phyloP scores from a whole-genome alignment of 2,888 invertebrate genomes.

The Drosophila rubida region DNA sequence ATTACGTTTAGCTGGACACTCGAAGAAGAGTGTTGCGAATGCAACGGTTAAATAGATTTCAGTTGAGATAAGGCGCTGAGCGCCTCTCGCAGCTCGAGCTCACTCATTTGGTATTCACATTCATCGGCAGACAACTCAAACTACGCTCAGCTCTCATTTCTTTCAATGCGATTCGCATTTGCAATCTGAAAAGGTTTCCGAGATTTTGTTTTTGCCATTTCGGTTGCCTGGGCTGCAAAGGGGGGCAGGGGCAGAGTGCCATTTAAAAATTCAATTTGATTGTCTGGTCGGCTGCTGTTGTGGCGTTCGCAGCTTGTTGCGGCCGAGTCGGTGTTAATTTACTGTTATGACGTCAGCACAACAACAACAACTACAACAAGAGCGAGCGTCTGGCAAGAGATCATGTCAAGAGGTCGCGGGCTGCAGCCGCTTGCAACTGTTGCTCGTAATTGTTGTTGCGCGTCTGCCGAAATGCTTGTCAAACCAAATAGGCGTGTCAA shows the following conservation, averaged over 20 bases:
- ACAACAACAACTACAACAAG: constrained; percentile 21
- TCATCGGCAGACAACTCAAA: constrained; percentile 9
- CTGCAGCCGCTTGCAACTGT: constrained; percentile 9
- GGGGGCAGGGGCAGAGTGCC: constrained; percentile 19
- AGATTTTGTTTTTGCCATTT: constrained; percentile 42
- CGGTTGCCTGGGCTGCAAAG: neutral
- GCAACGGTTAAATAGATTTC: neutral
- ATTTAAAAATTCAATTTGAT: constrained; percentile 63
- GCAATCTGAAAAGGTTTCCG: constrained; percentile 34
- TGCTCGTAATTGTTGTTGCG: constrained; percentile 52
- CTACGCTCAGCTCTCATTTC: constrained; percentile 11
- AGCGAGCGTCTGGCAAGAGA: no score
- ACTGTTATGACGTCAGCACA: constrained; percentile 71
- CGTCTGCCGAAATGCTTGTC: constrained; percentile 68
- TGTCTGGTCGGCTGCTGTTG: constrained; percentile 35
- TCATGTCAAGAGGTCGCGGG: constrained; percentile 50
- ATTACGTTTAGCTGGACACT: no score
- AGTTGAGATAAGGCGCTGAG: neutral
- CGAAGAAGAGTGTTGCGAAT: no score
- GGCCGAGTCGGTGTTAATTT: constrained; percentile 57
- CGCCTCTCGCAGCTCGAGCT: constrained; percentile 32
- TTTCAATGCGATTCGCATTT: constrained; percentile 47
- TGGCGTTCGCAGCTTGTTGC: neutral
- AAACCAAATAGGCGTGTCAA: constrained; percentile 67
- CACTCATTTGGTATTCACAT: neutral